These are phyloP conservation scores for Sciurus niger DNA, from an alignment of 2,113 vertebrate species.

Conservation along the genomic window DNA sequence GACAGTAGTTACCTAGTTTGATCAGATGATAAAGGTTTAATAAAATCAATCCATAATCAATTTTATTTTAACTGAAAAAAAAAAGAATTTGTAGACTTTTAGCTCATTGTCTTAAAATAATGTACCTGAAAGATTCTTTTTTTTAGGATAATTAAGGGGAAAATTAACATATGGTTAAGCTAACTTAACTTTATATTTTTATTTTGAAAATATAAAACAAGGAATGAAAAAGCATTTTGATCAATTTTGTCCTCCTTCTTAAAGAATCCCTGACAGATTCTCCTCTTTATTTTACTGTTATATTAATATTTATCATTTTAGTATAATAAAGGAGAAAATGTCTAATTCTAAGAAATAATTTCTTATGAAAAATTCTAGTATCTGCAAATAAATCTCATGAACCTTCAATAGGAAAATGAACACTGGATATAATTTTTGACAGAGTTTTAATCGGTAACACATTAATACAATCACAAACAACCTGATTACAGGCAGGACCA, in stretches of 20 bases:
- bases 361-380: constrained; percentile 49
- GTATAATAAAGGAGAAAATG: background rate
- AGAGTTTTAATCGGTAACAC: background rate
- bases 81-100: background rate
- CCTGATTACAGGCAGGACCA: background rate
- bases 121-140: background rate
- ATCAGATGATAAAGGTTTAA: background rate
- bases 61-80: constrained; percentile 43
- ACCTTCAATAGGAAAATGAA: background rate
- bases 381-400: background rate
- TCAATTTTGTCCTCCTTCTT: background rate
- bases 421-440: background rate
- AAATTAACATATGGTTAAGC: background rate
- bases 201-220: constrained; percentile 17
- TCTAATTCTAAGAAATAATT: background rate
- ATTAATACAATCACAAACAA: background rate
- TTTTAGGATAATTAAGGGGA: background rate
- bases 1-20: background rate
- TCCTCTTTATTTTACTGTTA: background rate
- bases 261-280: background rate
- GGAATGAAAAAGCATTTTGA: background rate
- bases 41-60: constrained; percentile 39
- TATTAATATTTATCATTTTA: constrained; percentile 5
- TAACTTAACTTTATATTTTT: background rate
- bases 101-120: constrained; percentile 24